A percentile compares a stretch with the other conserved stretches of the same genome.
phyloP scores from a whole-genome alignment of 1,140 invertebrate species.

The Ptiloglossa arizonensis region DNA sequence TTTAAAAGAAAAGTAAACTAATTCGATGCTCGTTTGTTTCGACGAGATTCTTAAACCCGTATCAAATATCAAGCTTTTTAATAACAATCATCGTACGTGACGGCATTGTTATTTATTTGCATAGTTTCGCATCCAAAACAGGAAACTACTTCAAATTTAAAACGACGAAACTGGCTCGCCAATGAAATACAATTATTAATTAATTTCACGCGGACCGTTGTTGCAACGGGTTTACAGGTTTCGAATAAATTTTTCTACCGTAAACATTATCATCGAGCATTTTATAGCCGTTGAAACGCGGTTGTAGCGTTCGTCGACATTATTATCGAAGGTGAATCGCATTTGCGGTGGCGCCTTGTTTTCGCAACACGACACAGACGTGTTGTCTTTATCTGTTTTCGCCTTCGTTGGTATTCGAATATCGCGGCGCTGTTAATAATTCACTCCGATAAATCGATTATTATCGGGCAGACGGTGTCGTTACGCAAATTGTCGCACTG shows the following conservation, averaged over 20 bases:
- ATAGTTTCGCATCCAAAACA: no score
- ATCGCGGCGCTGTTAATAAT: slow-evolving; percentile 55
- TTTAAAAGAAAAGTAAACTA: no score
- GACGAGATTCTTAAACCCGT: no score
- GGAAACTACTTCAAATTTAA: no score
- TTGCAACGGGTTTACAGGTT: neutral
- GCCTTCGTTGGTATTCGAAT: slow-evolving; percentile 28
- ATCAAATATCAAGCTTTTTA: no score
- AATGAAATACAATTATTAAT: slow-evolving; percentile 20
- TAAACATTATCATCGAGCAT: slow-evolving; percentile 15
- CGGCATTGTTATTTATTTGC: no score
- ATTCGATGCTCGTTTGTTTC: no score
- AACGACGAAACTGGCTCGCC: slow-evolving; percentile 20
- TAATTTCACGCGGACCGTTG: slow-evolving; percentile 15
- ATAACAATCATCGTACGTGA: no score
- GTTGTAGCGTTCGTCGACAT: slow-evolving; percentile 46
- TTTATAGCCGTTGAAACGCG: slow-evolving; percentile 21
- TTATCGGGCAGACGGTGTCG: slow-evolving; percentile 43
- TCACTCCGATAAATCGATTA: slow-evolving; percentile 62
- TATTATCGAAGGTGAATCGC: slow-evolving; percentile 58
- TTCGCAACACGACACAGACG: slow-evolving; percentile 52
- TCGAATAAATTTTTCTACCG: slow-evolving; percentile 24
- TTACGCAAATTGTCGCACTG: slow-evolving; percentile 55
- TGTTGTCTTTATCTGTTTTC: slow-evolving; percentile 60
- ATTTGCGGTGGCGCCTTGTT: slow-evolving; percentile 60